These are phyloP conservation scores for Bubo scandiacus DNA, from an alignment of 2,113 vertebrate genomes.

Conservation along the genomic window DNA sequence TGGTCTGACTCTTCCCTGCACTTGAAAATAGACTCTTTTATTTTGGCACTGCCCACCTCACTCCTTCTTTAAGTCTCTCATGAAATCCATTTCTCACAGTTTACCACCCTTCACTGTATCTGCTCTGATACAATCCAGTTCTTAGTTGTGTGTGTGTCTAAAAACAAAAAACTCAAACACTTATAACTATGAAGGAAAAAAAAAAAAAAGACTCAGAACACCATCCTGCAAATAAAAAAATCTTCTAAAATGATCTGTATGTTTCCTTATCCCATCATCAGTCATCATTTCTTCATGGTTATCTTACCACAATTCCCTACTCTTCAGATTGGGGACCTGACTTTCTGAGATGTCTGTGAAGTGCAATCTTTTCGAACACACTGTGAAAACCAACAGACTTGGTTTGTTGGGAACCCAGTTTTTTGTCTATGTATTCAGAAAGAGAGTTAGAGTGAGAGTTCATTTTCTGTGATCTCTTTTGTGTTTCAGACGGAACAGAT, in stretches of 20 bases:
- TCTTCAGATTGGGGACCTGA: neutral
- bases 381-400: neutral
- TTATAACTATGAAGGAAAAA: neutral
- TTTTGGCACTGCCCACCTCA: neutral
- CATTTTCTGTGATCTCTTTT: slow-evolving; percentile 51
- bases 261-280: neutral
- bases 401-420: neutral
- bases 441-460: slow-evolving; percentile 24
- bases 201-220: neutral
- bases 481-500: slow-evolving; percentile 57
- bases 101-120: neutral
- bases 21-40: neutral
- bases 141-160: neutral
- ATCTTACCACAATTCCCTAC: neutral
- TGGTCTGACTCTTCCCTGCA: neutral
- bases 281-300: neutral
- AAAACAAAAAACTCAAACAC: neutral
- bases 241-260: neutral
- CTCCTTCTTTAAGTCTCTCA: neutral
- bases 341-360: neutral
- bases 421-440: slow-evolving; percentile 32
- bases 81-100: neutral
- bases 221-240: neutral
- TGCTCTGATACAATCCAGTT: neutral
- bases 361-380: neutral